Conservation (phyloP, 2,888 invertebrate species). For the Zootermopsis nevadensis region DNA sequence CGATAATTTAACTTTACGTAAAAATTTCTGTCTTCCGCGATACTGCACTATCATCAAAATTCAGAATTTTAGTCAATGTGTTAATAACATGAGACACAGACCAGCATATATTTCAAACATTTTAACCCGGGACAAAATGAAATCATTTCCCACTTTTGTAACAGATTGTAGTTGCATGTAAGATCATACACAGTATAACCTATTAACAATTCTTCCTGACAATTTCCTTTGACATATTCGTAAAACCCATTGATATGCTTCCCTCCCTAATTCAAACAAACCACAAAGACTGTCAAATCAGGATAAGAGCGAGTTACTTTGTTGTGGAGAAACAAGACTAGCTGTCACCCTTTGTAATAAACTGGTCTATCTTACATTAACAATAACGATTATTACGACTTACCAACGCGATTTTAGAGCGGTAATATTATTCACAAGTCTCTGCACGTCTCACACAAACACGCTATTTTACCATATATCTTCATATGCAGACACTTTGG, state of each 20-base stretch:
- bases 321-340: background rate
- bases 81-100: no score
- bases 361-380: background rate
- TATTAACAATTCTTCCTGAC: background rate
- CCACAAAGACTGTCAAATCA: constrained; percentile 9
- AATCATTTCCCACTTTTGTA: no score
- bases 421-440: background rate
- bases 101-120: no score
- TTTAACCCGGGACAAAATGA: no score
- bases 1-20: no score
- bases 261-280: background rate
- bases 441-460: background rate
- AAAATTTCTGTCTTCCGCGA: no score
- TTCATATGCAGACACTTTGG: background rate
- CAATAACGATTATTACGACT: background rate
- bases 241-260: constrained; percentile 1
- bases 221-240: background rate
- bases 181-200: background rate
- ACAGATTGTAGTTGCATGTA: no score
- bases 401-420: background rate
- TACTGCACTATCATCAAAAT: no score
- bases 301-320: background rate
- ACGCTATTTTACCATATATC: constrained; percentile 14
- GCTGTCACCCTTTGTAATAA: constrained; percentile 16
- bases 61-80: no score